phyloP scores from a whole-genome alignment of 2,888 invertebrate genomes.

The Chloromyia formosa region DNA sequence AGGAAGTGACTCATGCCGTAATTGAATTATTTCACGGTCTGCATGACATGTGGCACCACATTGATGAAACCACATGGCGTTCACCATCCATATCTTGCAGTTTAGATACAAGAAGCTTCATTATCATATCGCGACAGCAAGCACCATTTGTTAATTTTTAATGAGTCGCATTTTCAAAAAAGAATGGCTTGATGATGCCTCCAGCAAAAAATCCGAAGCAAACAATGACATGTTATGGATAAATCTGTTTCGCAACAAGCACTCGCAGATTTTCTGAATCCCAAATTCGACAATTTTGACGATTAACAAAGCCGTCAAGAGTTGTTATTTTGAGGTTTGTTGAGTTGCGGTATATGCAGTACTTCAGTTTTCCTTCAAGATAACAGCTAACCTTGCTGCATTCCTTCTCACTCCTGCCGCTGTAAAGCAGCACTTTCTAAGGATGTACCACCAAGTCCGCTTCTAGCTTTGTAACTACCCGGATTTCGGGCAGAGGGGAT shows the following conservation, averaged over 20 bases:
- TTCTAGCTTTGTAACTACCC: no score
- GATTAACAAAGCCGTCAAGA: slow-evolving; percentile 25
- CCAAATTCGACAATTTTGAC: slow-evolving; percentile 34
- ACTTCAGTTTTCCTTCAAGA: no score
- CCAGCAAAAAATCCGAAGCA: slow-evolving; percentile 33
- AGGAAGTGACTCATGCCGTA: slow-evolving; percentile 3
- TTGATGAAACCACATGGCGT: slow-evolving; percentile 9
- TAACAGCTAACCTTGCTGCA: no score
- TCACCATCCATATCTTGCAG: not conserved
- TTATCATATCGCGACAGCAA: not conserved
- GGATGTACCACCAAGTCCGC: no score
- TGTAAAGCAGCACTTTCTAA: no score
- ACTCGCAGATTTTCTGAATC: slow-evolving; percentile 35
- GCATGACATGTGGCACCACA: not conserved
- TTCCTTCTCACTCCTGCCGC: no score
- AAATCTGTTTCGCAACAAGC: slow-evolving; percentile 29
- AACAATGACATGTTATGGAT: slow-evolving; percentile 31
- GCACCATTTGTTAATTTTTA: not conserved
- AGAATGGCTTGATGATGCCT: slow-evolving; percentile 13
- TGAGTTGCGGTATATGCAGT: no score
- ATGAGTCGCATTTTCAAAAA: slow-evolving; percentile 10
- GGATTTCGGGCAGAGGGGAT: no score
- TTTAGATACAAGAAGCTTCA: not conserved
- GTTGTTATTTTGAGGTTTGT: no score
- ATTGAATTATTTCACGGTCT: slow-evolving; percentile 15